Percentiles rank a stretch among this genome's conserved stretches.
Evolutionary conservation across 1,140 invertebrate genomes (phyloP).

Genomic region (Papilio helenus): DNA sequence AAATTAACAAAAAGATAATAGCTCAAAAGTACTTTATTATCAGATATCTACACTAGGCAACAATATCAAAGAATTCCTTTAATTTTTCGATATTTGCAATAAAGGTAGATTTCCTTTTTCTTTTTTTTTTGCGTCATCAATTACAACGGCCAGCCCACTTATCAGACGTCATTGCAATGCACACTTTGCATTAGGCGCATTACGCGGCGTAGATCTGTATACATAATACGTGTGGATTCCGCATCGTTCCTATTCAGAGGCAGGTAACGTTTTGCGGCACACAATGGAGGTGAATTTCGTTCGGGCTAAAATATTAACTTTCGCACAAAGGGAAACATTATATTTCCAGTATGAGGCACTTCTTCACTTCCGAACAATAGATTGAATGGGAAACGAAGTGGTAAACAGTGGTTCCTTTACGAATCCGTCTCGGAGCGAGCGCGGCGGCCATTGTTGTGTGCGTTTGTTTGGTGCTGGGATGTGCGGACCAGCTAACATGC

Average conservation of each 20-base stretch:
- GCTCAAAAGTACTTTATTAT: neutral
- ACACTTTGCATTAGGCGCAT: conserved; percentile 59
- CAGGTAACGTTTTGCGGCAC: conserved; percentile 71
- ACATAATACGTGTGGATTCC: conserved; percentile 73
- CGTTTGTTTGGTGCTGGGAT: conserved; percentile 26
- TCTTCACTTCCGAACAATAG: conserved; percentile 81
- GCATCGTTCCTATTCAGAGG: conserved; percentile 67
- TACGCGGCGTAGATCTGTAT: conserved; percentile 60
- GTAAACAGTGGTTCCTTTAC: conserved; percentile 77
- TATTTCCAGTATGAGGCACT: conserved; percentile 77
- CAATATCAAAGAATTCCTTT: conserved; percentile 36
- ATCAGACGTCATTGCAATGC: conserved; percentile 58
- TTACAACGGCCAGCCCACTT: conserved; percentile 75
- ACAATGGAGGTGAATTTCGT: conserved; percentile 75
- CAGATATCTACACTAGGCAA: neutral
- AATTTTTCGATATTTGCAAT: conserved; percentile 43
- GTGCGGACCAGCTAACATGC: conserved; percentile 8
- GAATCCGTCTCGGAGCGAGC: conserved; percentile 52
- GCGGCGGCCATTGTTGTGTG: conserved; percentile 50
- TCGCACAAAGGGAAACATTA: conserved; percentile 78
- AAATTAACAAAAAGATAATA: neutral
- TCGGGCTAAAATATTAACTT: conserved; percentile 82
- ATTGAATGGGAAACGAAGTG: conserved; percentile 79
- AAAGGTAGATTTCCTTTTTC: conserved; percentile 38
- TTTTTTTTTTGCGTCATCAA: conserved; percentile 68